phyloP scores from a whole-genome alignment of 1,140 invertebrate species.

The Camponotus pennsylvanicus region DNA sequence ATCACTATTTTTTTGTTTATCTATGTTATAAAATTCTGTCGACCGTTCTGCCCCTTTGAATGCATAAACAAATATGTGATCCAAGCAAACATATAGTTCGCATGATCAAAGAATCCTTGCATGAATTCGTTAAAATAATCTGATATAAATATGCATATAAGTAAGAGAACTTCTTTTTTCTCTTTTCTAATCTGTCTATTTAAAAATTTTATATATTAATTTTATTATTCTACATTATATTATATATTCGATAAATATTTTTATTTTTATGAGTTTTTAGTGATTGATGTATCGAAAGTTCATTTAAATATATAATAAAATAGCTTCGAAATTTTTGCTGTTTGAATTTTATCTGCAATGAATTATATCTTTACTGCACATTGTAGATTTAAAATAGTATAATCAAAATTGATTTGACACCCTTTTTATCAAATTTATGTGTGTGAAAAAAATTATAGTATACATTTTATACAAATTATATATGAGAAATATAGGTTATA shows the following conservation, averaged over 20 bases:
- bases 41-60: background rate
- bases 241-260: background rate
- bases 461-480: background rate
- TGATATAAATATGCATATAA: background rate
- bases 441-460: background rate
- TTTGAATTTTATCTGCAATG: conserved; percentile 3
- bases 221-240: background rate
- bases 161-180: background rate
- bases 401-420: conserved; percentile 8
- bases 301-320: conserved; percentile 16
- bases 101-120: background rate
- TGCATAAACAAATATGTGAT: conserved; percentile 39
- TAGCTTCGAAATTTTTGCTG: background rate
- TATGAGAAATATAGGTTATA: background rate
- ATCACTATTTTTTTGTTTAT: conserved; percentile 52
- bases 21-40: conserved; percentile 4
- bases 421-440: background rate
- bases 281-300: background rate
- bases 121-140: conserved; percentile 15
- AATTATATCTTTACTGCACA: conserved; percentile 11
- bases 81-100: conserved; percentile 15
- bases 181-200: background rate
- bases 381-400: conserved; percentile 1
- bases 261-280: background rate
- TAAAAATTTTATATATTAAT: background rate